Evolutionary conservation across 1,140 invertebrate genomes (phyloP), one percentile per base, ranked within the genome.

Genomic region (Drosophila kikkawai): DNA sequence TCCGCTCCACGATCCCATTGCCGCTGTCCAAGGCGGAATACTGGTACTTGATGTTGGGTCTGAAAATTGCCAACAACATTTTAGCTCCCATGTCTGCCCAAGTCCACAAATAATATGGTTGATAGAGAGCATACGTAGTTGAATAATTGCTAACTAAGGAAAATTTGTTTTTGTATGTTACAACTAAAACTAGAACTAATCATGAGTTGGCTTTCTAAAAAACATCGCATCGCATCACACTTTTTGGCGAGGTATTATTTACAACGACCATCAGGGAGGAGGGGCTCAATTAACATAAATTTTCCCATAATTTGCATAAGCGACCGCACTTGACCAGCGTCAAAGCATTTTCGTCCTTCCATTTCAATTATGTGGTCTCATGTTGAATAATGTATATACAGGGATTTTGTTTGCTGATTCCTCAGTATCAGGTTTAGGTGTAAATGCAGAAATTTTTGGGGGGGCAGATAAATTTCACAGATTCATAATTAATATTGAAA

Each of bases 21-120:
- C 94, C 93, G 55, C 94, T 94, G 91, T 95, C 95, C 80, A 96
- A 91, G 26, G 95, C 95, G 32, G 95, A 96, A 88, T 96, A 96
- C 81, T 96, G 95, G 84, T 96, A 95, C 67, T 95, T 93, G 42
- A 93, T 75, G 79, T 92, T 93, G 55, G 91, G 91, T 61, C 91
- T 92, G 79, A 45, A 91, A 91, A 15, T 42, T 36, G 6, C 22
- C 13, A 15, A 50, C 3, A 77, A 0, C 4, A 7, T 19, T n/a
- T 73, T 73, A 67, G 11, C 9, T 41, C 26, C 41, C 26, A 1
- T 6, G 5, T 7, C n/a, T 13, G 2, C 2, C 3, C 3, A n/a
- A 32, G 9, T 29, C 0, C 13, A 13, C 12, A 42, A 15, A 22
- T 53, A 9, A 37, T 39, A 17, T 57, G 15, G 3, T 42, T 63